phyloP scores from a whole-genome alignment of 2,888 invertebrate species.

The Sminthurinus aureus region DNA sequence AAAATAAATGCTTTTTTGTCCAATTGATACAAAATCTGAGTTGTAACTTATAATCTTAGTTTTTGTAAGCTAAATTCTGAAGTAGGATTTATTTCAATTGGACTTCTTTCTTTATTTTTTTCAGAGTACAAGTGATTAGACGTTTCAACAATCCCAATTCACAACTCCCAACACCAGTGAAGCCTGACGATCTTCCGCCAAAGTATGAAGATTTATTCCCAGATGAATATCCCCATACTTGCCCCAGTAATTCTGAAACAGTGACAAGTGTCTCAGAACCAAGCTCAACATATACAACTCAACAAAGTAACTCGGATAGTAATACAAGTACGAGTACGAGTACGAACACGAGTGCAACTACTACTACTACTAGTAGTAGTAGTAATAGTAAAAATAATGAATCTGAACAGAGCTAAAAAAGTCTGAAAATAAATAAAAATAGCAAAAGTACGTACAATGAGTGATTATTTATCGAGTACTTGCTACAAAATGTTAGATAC shows the following conservation, averaged over 20 bases:
- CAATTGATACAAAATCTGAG: neutral
- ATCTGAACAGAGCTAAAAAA: neutral
- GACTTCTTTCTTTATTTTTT: slow-evolving; percentile 4
- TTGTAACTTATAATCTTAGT: neutral
- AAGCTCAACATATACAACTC: too few species aligned
- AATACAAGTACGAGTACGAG: too few species aligned
- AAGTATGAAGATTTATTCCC: slow-evolving; percentile 37
- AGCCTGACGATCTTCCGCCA: slow-evolving; percentile 30
- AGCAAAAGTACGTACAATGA: too few species aligned
- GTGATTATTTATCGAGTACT: too few species aligned
- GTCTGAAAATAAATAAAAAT: neutral
- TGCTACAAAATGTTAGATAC: too few species aligned
- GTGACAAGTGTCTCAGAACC: too few species aligned
- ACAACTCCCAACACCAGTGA: neutral
- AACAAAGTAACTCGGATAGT: too few species aligned
- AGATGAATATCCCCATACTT: too few species aligned
- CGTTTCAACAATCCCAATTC: neutral
- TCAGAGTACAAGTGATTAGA: slow-evolving; percentile 29
- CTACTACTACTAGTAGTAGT: too few species aligned
- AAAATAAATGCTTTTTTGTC: neutral
- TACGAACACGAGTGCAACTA: too few species aligned
- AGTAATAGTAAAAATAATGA: neutral
- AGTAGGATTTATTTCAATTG: neutral
- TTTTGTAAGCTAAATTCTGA: neutral
- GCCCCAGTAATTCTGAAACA: too few species aligned